A percentile compares a stretch with the other conserved stretches of the same genome.
Evolutionary conservation across 2,888 invertebrate genomes (phyloP).

Genomic region (Caenorhabditis macrosperma): DNA sequence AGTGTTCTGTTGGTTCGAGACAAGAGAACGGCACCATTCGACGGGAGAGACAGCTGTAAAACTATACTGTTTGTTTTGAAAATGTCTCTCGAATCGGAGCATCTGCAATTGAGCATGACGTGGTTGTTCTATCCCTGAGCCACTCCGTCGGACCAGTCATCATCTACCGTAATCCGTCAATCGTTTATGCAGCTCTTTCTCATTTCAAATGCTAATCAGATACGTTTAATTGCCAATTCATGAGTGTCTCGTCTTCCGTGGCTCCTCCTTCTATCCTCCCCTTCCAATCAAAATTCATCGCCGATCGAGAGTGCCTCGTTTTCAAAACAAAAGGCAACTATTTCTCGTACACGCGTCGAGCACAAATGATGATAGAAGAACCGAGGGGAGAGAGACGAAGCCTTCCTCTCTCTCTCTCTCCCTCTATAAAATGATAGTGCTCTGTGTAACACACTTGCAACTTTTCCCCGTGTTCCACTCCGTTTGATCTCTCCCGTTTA

Average conservation of each 20-base stretch:
- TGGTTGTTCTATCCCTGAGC: background rate
- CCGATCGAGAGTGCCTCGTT: constrained; percentile 32
- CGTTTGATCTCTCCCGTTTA: constrained; percentile 15
- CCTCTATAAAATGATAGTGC: constrained; percentile 47
- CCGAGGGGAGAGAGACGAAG: constrained; percentile 13
- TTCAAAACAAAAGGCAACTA: constrained; percentile 53
- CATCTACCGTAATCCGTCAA: background rate
- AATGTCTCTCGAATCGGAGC: too few relatives aligned
- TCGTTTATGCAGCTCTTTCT: background rate
- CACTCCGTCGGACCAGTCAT: too few relatives aligned
- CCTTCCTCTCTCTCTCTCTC: constrained; percentile 10
- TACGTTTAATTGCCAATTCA: constrained; percentile 6
- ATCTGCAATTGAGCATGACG: too few relatives aligned
- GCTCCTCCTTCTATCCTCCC: constrained; percentile 3
- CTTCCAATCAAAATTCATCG: constrained; percentile 52
- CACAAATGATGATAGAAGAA: constrained; percentile 38
- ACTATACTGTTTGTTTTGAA: constrained; percentile 25
- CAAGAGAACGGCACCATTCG: constrained; percentile 1
- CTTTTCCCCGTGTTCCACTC: constrained; percentile 11
- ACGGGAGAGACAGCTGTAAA: constrained; percentile 17
- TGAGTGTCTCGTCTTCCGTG: background rate
- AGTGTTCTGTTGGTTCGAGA: constrained; percentile 48
- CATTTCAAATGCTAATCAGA: background rate
- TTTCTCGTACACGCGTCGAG: constrained; percentile 20
- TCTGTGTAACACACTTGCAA: constrained; percentile 48